Base-by-base conservation (phyloP, 2,888 invertebrate species). In the Papilio gigon region DNA sequence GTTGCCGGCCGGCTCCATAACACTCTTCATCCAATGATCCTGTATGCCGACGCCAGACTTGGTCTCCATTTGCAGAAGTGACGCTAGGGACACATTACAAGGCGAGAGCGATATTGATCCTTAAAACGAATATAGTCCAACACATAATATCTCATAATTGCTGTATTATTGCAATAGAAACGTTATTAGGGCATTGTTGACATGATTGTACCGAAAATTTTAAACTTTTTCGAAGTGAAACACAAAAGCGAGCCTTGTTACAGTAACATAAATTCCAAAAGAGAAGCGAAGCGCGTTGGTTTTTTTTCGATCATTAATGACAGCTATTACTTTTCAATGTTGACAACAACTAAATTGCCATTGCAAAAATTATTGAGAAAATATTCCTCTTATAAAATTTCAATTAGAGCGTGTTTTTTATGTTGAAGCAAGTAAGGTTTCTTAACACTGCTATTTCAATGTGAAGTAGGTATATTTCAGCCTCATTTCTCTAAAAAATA, bases 241-340 rank as follows among this genome's bases (percentile, higher is more conserved):
- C 83, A 91, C 90, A 90, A 92, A 89, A 91, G 89, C 81, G 84
- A 92, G 90, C 91, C 92, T 92, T 92, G 92, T 91, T 90, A 89
- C 91, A 80, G 86, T 85, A 87, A 88, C 89, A 91, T 92, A 92
- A 92, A 92, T 91, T 90, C 91, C 92, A 92, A 90, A 90, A 91
- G 91, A 90, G 92, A 91, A 91, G 90, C 89, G 90, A 86, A 84
- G 88, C 90, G 90, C 87, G 85, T 86, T 88, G 81, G 77, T 88
- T 90, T 89, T 88, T 90, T 91, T 89, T 87, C 77, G 79, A 80
- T 78, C 84, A 86, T 84, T 88, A 89, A 87, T 90, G 91, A 89
- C 90, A 90, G 90, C 77, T 74, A 77, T 77, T 78, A 76, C 79
- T 87, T 88, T 87, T 82, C 83, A 82, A 80, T 81, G 82, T 86